Evolutionary conservation across 2,888 invertebrate species (phyloP).

Genomic region (Zootermopsis nevadensis): DNA sequence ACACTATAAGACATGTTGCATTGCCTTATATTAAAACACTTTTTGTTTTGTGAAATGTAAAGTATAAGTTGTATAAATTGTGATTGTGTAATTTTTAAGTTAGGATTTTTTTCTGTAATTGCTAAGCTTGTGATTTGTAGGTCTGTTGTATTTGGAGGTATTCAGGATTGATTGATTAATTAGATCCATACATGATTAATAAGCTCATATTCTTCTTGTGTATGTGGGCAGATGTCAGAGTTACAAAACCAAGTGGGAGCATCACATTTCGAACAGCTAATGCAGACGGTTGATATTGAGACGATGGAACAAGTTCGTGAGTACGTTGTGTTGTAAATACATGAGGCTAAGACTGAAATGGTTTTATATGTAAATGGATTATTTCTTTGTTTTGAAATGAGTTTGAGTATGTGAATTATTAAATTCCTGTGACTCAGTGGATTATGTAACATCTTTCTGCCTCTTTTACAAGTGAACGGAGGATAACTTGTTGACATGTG

Average conservation of each 20-base stretch:
- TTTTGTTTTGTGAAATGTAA: too few relatives aligned
- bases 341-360: conserved; percentile 36
- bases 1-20: too few relatives aligned
- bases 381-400: neutral
- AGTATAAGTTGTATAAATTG: too few relatives aligned
- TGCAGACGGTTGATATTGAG: conserved; percentile 78
- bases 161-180: too few relatives aligned
- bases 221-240: conserved; percentile 44
- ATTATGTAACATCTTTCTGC: neutral
- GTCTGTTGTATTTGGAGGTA: too few relatives aligned
- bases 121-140: too few relatives aligned
- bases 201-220: too few relatives aligned
- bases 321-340: conserved; percentile 64
- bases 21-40: too few relatives aligned
- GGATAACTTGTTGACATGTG: neutral
- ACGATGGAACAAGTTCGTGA: conserved; percentile 77
- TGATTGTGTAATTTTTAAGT: too few relatives aligned
- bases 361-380: conserved; percentile 18
- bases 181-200: too few relatives aligned
- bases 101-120: too few relatives aligned
- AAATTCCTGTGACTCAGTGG: neutral
- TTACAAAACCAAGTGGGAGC: conserved; percentile 73
- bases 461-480: neutral
- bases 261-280: conserved; percentile 78
- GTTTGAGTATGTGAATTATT: neutral